These are phyloP conservation scores for Spilosoma lubricipeda DNA, from an alignment of 2,888 invertebrate genomes.

Conservation along the genomic window DNA sequence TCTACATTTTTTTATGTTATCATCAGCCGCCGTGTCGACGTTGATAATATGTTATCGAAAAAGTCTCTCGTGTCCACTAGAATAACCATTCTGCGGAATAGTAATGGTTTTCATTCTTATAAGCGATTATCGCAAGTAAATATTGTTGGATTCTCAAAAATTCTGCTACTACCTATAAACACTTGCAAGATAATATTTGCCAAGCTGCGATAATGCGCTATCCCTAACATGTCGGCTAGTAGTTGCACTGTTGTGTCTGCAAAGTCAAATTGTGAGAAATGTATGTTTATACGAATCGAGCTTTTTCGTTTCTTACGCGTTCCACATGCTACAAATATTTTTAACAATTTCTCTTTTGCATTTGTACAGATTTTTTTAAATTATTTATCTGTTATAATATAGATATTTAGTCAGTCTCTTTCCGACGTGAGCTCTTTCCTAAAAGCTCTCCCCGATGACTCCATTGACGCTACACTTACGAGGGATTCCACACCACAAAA, in stretches of 20 bases:
- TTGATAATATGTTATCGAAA: neutral
- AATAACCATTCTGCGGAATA: too few species aligned
- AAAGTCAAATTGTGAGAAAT: neutral
- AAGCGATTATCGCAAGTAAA: too few species aligned
- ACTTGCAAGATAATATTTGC: neutral
- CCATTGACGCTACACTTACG: too few species aligned
- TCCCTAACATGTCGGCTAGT: neutral
- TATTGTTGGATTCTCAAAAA: too few species aligned
- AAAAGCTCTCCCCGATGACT: neutral
- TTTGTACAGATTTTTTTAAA: too few species aligned
- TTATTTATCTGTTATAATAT: too few species aligned
- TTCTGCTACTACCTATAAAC: neutral
- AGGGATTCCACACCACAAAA: neutral
- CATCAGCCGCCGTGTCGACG: too few species aligned
- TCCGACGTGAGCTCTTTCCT: neutral
- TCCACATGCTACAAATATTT: neutral
- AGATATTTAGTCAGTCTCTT: too few species aligned
- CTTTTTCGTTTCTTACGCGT: neutral
- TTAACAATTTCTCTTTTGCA: neutral
- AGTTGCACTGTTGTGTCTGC: neutral
- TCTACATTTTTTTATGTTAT: too few species aligned
- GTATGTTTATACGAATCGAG: neutral
- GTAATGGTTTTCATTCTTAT: too few species aligned
- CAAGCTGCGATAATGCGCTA: neutral
- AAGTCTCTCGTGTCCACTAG: neutral